Percentiles rank a stretch among this genome's conserved stretches.
Conservation (phyloP, 2,888 invertebrate genomes). For the Cryptocephalus moraei region DNA sequence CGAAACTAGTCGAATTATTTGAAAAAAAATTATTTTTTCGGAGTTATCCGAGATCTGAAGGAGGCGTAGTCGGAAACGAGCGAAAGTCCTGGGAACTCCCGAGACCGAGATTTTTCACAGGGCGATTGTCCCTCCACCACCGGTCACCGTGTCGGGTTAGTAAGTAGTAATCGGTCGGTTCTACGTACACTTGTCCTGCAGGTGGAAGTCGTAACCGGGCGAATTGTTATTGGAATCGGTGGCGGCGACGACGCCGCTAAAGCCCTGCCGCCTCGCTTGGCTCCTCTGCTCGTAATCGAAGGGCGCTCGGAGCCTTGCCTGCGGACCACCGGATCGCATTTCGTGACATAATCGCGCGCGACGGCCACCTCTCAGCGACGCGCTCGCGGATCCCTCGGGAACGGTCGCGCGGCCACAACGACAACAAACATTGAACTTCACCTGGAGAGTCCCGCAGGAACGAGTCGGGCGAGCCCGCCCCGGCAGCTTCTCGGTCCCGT, state of each 20-base stretch:
- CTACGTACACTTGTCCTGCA: slow-evolving; percentile 35
- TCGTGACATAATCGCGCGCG: slow-evolving; percentile 17
- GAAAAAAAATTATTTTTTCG: no score
- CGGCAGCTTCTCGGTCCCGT: slow-evolving; percentile 27
- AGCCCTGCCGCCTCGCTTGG: slow-evolving; percentile 10
- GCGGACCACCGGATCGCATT: slow-evolving; percentile 35
- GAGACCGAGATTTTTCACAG: no score
- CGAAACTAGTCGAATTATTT: no score
- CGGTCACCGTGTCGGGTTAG: no score
- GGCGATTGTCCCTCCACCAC: no score
- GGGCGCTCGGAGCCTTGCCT: slow-evolving; percentile 19
- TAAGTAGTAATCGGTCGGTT: not conserved
- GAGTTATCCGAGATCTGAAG: no score
- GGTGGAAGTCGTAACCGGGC: slow-evolving; percentile 27
- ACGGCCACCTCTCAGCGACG: no score
- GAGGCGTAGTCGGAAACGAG: no score
- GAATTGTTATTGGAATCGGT: slow-evolving; percentile 35
- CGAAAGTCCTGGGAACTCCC: no score
- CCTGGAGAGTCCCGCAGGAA: slow-evolving; percentile 31
- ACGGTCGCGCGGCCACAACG: no score
- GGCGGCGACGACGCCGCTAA: slow-evolving; percentile 15
- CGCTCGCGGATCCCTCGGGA: no score
- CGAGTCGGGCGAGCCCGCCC: slow-evolving; percentile 30
- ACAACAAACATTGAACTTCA: slow-evolving; percentile 17
- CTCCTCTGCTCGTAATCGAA: slow-evolving; percentile 18